A percentile compares a stretch with the other conserved stretches of the same genome.
Evolutionary conservation across 2,797 vertebrate species (phyloP).

Genomic region (Phalanger gymnotis): DNA sequence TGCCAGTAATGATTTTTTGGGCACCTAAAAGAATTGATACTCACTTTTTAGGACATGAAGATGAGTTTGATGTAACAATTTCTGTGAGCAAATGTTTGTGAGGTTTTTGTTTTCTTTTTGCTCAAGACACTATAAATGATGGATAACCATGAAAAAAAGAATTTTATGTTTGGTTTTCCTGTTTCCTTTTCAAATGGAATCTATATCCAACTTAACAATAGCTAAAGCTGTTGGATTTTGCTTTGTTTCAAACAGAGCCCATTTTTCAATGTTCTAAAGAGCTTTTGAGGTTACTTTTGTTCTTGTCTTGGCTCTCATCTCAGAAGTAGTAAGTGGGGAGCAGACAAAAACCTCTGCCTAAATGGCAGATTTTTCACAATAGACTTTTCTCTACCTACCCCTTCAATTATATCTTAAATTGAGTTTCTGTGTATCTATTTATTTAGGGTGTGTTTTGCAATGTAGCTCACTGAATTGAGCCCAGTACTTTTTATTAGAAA

Average conservation of each 20-base stretch:
- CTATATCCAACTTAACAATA: background rate
- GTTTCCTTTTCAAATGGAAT: background rate
- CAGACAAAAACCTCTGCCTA: background rate
- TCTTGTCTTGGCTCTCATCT: background rate
- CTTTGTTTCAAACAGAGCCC: background rate
- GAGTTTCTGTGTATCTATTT: conserved; percentile 51
- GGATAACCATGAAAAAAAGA: background rate
- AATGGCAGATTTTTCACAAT: background rate
- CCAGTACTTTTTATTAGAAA: conserved; percentile 50
- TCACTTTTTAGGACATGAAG: background rate
- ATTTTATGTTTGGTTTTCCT: background rate
- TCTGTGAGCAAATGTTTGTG: background rate
- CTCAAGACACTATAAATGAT: background rate
- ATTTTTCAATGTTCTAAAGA: background rate
- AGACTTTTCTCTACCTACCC: background rate
- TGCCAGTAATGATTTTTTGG: background rate
- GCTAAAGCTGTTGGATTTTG: background rate
- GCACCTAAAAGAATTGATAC: background rate
- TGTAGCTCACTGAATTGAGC: conserved; percentile 39
- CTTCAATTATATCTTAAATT: background rate
- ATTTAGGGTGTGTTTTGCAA: conserved; percentile 40
- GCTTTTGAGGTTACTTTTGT: background rate
- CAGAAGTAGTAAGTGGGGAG: background rate
- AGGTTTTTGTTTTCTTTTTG: background rate
- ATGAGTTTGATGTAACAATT: background rate